Evolutionary conservation across 2,888 invertebrate genomes (phyloP).

Genomic region (Macrosoma leucophasiata): DNA sequence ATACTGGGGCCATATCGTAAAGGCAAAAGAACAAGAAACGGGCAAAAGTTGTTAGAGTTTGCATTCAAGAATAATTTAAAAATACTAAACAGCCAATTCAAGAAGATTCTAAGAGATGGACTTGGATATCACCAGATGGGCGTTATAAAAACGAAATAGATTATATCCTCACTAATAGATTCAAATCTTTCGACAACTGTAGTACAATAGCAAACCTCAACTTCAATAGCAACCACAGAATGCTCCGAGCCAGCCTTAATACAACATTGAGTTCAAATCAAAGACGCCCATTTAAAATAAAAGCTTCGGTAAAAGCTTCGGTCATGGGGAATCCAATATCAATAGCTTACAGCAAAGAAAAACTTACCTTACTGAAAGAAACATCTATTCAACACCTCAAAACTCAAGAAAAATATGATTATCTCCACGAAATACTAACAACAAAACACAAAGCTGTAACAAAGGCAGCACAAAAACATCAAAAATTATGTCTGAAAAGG

Average conservation of each 20-base stretch:
- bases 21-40: constrained; percentile 14
- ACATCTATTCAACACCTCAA: neutral
- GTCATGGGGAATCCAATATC: neutral
- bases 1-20: constrained; percentile 6
- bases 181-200: constrained; percentile 13
- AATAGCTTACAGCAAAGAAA: neutral
- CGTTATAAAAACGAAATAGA: constrained; percentile 16
- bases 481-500: constrained; percentile 3
- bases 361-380: neutral
- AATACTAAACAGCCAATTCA: constrained; percentile 12
- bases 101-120: constrained; percentile 14
- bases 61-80: constrained; percentile 10
- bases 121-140: constrained; percentile 16
- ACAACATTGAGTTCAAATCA: neutral
- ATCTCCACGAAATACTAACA: constrained; percentile 3
- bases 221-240: constrained; percentile 25
- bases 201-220: constrained; percentile 15
- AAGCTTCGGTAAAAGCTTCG: too few relatives aligned
- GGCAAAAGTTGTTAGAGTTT: constrained; percentile 11
- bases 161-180: constrained; percentile 16
- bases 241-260: constrained; percentile 17
- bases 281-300: constrained; percentile 7
- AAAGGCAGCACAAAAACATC: neutral
- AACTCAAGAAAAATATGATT: constrained; percentile 6
- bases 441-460: neutral